Evolutionary conservation across 2,797 vertebrate genomes (phyloP).

Genomic region (Xerus rutilus): DNA sequence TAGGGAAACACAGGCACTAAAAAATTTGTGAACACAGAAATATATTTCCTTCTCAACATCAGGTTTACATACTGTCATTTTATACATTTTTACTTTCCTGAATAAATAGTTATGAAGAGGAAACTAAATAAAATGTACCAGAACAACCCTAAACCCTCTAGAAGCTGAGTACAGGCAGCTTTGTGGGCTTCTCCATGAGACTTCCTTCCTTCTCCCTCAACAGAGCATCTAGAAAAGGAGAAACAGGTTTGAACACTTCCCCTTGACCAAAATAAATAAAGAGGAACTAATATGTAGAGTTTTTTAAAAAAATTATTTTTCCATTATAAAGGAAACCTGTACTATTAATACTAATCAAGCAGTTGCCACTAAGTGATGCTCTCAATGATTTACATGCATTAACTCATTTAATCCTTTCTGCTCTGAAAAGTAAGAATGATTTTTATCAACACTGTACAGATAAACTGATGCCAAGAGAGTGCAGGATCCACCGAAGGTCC

Average conservation of each 20-base stretch:
- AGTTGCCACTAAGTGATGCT: neutral
- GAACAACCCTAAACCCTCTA: neutral
- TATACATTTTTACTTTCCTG: neutral
- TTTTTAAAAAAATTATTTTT: neutral
- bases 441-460: neutral
- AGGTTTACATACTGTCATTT: conserved; percentile 23
- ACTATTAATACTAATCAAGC: neutral
- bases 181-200: neutral
- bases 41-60: neutral
- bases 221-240: conserved; percentile 22
- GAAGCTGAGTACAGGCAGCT: neutral
- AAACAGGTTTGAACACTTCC: conserved; percentile 61
- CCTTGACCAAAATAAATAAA: conserved; percentile 58
- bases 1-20: neutral
- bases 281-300: conserved; percentile 28
- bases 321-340: neutral
- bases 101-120: neutral
- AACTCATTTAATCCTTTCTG: neutral
- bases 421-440: neutral
- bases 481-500: neutral
- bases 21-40: neutral
- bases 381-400: neutral
- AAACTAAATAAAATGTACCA: neutral
- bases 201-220: neutral
- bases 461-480: neutral